These are phyloP conservation scores for Arge pagana DNA, from an alignment of 2,888 invertebrate species.

Conservation along the genomic window DNA sequence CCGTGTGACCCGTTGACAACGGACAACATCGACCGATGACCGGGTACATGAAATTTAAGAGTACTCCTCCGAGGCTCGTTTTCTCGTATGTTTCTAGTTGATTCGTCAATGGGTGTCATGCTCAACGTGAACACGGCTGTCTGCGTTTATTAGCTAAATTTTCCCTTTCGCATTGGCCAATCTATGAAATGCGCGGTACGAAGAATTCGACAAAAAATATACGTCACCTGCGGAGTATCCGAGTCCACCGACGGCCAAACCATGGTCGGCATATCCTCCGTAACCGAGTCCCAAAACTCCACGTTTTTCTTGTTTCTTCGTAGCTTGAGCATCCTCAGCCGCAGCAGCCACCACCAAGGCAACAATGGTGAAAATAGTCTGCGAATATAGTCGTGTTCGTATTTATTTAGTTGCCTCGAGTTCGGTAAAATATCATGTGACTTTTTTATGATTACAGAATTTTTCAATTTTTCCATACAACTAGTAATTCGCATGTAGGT, in stretches of 20 bases:
- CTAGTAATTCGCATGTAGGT: too few species aligned
- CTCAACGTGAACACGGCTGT: too few species aligned
- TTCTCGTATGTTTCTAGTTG: too few species aligned
- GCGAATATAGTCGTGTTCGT: not conserved
- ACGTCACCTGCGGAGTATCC: conserved; percentile 29
- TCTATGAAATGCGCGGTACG: too few species aligned
- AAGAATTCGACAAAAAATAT: too few species aligned
- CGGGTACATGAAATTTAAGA: too few species aligned
- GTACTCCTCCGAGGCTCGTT: too few species aligned
- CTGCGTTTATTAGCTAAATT: too few species aligned
- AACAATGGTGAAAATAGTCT: conserved; percentile 40
- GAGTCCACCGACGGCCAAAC: conserved; percentile 23
- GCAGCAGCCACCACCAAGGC: conserved; percentile 38
- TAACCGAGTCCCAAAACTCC: conserved; percentile 39
- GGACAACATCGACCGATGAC: too few species aligned
- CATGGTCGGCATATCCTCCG: conserved; percentile 29
- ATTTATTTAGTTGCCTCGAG: not conserved
- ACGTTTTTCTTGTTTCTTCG: conserved; percentile 44
- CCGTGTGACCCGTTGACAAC: too few species aligned
- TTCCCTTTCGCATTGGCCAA: too few species aligned
- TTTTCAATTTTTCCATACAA: not conserved
- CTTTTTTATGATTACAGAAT: not conserved
- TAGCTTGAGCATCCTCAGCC: conserved; percentile 36
- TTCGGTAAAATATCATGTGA: not conserved
- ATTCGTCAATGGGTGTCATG: too few species aligned